These are phyloP conservation scores for Phortica okadai DNA, from an alignment of 2,888 invertebrate species.

Conservation along the genomic window DNA sequence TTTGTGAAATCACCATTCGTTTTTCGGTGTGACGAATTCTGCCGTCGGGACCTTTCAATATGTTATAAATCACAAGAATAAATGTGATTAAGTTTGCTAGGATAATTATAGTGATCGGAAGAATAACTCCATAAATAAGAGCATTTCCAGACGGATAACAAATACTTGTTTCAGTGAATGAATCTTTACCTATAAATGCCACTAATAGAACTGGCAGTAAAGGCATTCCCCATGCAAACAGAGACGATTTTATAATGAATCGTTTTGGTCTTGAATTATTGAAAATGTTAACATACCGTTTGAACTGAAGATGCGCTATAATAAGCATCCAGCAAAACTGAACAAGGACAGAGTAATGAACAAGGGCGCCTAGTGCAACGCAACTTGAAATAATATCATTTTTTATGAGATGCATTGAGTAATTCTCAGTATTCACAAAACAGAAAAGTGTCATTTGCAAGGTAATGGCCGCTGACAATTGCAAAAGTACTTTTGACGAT, in stretches of 20 bases:
- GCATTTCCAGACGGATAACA: constrained; percentile 79
- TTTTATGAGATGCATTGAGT: constrained; percentile 65
- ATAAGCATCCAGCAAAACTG: constrained; percentile 86
- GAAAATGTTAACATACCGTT: constrained; percentile 82
- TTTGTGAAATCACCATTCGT: constrained; percentile 75
- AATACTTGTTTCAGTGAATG: constrained; percentile 77
- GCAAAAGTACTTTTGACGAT: constrained; percentile 81
- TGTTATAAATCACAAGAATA: constrained; percentile 78
- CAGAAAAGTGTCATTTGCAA: constrained; percentile 78
- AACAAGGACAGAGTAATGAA: constrained; percentile 83
- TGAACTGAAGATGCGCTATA: constrained; percentile 82
- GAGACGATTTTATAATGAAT: constrained; percentile 81
- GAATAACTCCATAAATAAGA: constrained; percentile 77
- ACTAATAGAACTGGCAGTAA: constrained; percentile 78
- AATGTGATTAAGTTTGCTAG: constrained; percentile 79
- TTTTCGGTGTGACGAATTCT: constrained; percentile 75
- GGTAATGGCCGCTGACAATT: constrained; percentile 81
- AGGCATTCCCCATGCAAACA: constrained; percentile 81
- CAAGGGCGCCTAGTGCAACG: constrained; percentile 79
- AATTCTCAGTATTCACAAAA: constrained; percentile 71
- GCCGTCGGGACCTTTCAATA: constrained; percentile 77
- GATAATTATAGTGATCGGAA: constrained; percentile 79
- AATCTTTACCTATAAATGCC: constrained; percentile 76
- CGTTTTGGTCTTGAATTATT: constrained; percentile 78
- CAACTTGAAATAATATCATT: constrained; percentile 76